Evolutionary conservation across 2,888 invertebrate species (phyloP), one percentile per base, ranked within the genome.

Genomic region (Brachypalpus laphriformis): DNA sequence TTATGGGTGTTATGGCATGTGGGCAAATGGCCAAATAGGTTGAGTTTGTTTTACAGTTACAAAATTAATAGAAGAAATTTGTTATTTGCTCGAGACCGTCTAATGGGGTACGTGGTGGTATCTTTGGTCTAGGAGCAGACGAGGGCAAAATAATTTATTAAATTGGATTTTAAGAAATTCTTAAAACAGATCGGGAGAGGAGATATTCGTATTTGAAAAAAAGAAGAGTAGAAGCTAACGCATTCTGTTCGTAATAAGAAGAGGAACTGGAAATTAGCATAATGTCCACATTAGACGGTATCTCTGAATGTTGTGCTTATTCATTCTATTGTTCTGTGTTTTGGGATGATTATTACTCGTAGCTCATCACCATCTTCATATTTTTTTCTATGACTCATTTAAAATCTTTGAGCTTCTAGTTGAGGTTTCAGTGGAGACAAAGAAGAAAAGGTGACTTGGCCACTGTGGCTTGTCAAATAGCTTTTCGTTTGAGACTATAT

Each of bases 1-100:
- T 72, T 57, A 78, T 74, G 66, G 80, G 56, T 83, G 51, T 45
- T 59, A 57, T 82, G 66, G 72, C 81, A 76, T 81, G 70, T 81
- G 75, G 85, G 81, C 85, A 85, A 81, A 81, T 61, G 22, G 81
- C 85, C 85, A 85, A 81, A 85, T 85, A 51, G 81, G 81, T 71
- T 85, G 57, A 47, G 75, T 80, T 77, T 71, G 56, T 51, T 85
- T 76, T 81, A 85, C 85, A 66, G 85, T 85, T 85, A 85, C 14
- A 45, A 76, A 81, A 76, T 81, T 81, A 85, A 81, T 85, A 54
- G 85, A 76, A 59, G 75, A 75, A 76, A 85, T 85, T 85, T 81
- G 75, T 85, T 75, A 49, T 51, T 47, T 22, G 16, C 16, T 14
- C 1, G 11, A 54, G 65, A 9, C 34, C 28, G 7, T 54, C 51